Evolutionary conservation across 1,140 invertebrate species (phyloP), one percentile per base, ranked within the genome.

Genomic region (Gryllus bimaculatus): DNA sequence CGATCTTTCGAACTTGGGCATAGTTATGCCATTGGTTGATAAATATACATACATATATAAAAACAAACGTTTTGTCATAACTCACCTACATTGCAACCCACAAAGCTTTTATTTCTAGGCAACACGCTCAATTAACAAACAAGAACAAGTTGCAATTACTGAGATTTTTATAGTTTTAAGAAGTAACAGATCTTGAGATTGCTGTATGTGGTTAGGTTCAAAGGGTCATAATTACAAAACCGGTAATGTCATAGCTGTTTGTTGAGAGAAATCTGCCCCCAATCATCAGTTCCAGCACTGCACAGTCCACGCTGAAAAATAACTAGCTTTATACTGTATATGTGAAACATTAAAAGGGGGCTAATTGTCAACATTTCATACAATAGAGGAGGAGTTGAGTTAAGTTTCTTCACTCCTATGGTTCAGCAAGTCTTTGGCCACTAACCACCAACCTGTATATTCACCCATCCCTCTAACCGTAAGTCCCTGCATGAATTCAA

Each of bases 221-320:
- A 7, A 77, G 48, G 18, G 76, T 77, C 76, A 48, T 77, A n/a
- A 48, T 77, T 77, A 77, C 47, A 77, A 77, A 76, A 76, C 21
- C 47, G 76, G 47, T 48, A 47, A 77, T 48, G 48, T 48, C 47
- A 77, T 47, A 77, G 76, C 76, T 48, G 48, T 77, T 48, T 47
- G 48, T 77, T 47, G 48, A 48, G 47, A 77, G 76, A 77, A 18
- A 54, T 48, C 20, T 77, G 76, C 76, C 76, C 48, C 47, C 48
- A 54, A 49, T 49, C 48, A 20, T 48, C 76, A 77, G 47, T 77
- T 47, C 76, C 47, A 48, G 47, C 76, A 20, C 47, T 8, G 18
- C 76, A 77, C n/a, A 49, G 76, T 77, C 47, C 76, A 77, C n/a
- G 47, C 76, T 54, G 76, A 77, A 77, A 77, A 77, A n/a, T 77